These are phyloP conservation scores for Teleogryllus occipitalis DNA, from an alignment of 1,140 invertebrate genomes.

Conservation along the genomic window DNA sequence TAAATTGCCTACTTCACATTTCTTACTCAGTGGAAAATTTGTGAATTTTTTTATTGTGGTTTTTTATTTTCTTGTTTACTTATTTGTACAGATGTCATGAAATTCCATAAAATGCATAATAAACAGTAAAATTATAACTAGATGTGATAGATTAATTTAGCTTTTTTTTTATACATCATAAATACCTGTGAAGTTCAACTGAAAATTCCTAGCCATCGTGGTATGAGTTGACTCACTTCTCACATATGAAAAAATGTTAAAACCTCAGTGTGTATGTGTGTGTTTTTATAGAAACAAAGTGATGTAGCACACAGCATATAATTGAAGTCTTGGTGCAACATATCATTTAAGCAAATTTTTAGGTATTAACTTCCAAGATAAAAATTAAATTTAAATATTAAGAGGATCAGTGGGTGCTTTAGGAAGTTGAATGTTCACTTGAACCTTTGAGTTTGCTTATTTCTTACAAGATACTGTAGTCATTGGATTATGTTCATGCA, in stretches of 20 bases:
- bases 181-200: slow-evolving; percentile 4
- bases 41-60: background rate
- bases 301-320: no score
- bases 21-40: background rate
- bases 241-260: background rate
- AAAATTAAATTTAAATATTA: no score
- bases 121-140: background rate
- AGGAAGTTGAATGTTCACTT: no score
- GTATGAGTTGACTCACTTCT: background rate
- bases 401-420: no score
- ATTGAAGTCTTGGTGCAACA: no score
- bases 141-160: background rate
- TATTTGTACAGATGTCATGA: slow-evolving; percentile 1
- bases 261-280: background rate
- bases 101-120: background rate
- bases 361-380: no score
- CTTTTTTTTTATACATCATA: background rate
- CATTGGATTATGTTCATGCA: no score
- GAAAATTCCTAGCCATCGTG: background rate
- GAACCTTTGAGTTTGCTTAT: no score
- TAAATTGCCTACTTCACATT: background rate
- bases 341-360: no score
- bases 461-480: no score
- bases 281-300: background rate
- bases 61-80: slow-evolving; percentile 6